Conservation (phyloP, 2,888 invertebrate genomes). For the Aporophyla nigra region DNA sequence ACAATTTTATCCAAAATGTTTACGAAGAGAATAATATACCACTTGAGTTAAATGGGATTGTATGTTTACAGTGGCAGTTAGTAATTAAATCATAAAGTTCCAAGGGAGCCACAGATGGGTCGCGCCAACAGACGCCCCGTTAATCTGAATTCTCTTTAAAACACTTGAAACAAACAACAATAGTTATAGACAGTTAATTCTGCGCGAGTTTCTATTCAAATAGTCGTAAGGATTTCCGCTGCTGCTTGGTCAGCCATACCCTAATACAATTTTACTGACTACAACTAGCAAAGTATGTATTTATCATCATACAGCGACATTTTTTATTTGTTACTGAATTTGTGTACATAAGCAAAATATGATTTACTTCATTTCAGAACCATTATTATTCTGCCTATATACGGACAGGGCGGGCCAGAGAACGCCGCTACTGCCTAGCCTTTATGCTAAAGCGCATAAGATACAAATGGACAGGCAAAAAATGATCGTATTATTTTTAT, state of each 20-base stretch:
- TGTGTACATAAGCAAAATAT: no score
- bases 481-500: neutral
- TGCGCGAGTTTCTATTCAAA: conserved; percentile 1
- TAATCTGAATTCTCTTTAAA: conserved; percentile 48
- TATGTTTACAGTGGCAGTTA: conserved; percentile 63
- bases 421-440: neutral
- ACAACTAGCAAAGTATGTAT: neutral
- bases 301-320: no score
- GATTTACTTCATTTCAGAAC: neutral
- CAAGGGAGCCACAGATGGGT: conserved; percentile 59
- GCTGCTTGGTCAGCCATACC: neutral
- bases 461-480: neutral
- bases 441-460: neutral
- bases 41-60: conserved; percentile 62
- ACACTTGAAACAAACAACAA: conserved; percentile 46
- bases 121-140: conserved; percentile 39
- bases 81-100: conserved; percentile 66
- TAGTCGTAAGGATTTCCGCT: neutral
- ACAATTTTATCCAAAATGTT: conserved; percentile 58
- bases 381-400: no score
- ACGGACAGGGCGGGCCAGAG: no score
- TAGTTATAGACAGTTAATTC: conserved; percentile 16
- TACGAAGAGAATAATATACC: conserved; percentile 60
- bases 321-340: no score
- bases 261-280: no score